These are phyloP conservation scores for Drosophila anomelani DNA, from an alignment of 2,888 invertebrate genomes.

Conservation along the genomic window DNA sequence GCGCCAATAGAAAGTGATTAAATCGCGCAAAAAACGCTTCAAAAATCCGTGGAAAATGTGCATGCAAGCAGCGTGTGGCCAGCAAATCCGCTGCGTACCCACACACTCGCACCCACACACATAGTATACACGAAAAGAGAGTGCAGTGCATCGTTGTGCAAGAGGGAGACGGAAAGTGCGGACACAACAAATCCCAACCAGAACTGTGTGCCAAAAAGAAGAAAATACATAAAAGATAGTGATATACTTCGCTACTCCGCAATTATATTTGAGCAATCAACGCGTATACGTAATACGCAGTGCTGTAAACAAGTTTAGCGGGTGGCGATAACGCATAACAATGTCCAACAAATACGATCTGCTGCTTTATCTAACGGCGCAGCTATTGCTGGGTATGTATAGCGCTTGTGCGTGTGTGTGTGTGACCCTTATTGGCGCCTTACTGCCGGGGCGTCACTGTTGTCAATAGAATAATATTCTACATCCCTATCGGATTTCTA, in stretches of 20 bases:
- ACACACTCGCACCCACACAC: slow-evolving; percentile 41
- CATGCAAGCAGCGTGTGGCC: slow-evolving; percentile 67
- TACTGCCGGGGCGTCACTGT: slow-evolving; percentile 33
- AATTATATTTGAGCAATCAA: slow-evolving; percentile 3
- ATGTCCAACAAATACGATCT: slow-evolving; percentile 62
- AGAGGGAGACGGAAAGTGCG: slow-evolving; percentile 15
- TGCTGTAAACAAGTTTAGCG: slow-evolving; percentile 61
- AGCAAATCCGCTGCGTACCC: slow-evolving; percentile 57
- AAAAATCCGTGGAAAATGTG: slow-evolving; percentile 47
- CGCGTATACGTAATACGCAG: slow-evolving; percentile 52
- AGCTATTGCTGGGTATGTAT: slow-evolving; percentile 69
- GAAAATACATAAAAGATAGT: slow-evolving; percentile 13
- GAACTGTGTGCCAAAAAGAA: slow-evolving; percentile 61
- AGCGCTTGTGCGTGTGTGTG: slow-evolving; percentile 12
- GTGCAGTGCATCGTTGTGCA: slow-evolving; percentile 27
- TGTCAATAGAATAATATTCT: slow-evolving; percentile 52
- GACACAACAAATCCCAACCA: slow-evolving; percentile 34
- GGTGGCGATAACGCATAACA: slow-evolving; percentile 53
- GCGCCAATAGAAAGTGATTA: slow-evolving; percentile 34
- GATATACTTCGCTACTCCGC: slow-evolving; percentile 14
- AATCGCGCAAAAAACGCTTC: background rate
- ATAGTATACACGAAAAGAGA: slow-evolving; percentile 34
- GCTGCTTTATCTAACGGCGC: slow-evolving; percentile 67
- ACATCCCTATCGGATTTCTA: slow-evolving; percentile 14
- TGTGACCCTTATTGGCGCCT: slow-evolving; percentile 44